These are phyloP conservation scores for Urosaurus nigricauda DNA, from an alignment of 2,797 vertebrate genomes.

Conservation along the genomic window DNA sequence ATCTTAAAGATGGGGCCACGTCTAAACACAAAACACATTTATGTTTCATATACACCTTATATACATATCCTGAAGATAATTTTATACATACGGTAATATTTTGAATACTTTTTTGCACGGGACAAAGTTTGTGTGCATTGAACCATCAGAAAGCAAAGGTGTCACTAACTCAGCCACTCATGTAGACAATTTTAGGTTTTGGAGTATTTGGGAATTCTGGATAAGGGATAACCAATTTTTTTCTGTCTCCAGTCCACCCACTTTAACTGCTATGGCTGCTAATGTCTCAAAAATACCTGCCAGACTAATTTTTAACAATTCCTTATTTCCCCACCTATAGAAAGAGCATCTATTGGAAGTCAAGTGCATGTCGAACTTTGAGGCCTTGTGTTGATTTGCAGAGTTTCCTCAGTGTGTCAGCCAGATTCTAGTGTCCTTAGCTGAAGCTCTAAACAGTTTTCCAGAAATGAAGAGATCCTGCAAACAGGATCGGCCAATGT, in stretches of 20 bases:
- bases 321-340: neutral
- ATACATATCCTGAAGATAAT: too few species aligned
- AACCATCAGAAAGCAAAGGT: too few species aligned
- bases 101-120: too few species aligned
- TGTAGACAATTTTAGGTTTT: too few species aligned
- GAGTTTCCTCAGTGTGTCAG: neutral
- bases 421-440: constrained; percentile 38
- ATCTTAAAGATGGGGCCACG: too few species aligned
- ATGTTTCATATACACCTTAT: too few species aligned
- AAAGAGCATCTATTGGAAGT: neutral
- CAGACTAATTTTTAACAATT: neutral
- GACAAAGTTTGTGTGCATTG: too few species aligned
- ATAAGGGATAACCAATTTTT: neutral
- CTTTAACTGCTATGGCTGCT: neutral
- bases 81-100: too few species aligned
- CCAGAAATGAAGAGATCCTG: neutral
- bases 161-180: too few species aligned
- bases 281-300: neutral
- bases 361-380: neutral
- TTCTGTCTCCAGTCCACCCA: neutral
- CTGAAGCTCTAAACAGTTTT: constrained; percentile 42
- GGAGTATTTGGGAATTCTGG: too few species aligned
- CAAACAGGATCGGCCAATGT: neutral
- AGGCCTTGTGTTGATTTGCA: constrained; percentile 14
- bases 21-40: too few species aligned